Evolutionary conservation across 2,888 invertebrate species (phyloP).

Genomic region (Hetaerina titia): DNA sequence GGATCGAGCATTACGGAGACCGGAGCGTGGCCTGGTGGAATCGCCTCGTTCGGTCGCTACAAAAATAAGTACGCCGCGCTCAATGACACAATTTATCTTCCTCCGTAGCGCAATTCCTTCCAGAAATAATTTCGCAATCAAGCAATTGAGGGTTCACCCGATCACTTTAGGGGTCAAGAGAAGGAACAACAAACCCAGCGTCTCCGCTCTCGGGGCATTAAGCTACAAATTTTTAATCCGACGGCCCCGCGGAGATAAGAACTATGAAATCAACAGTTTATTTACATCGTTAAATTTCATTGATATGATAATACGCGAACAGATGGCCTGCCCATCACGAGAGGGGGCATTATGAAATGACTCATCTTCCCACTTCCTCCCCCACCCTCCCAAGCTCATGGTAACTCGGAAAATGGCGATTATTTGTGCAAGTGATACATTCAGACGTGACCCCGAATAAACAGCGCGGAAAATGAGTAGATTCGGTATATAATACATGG

Average conservation of each 20-base stretch:
- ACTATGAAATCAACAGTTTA: neutral
- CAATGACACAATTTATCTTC: constrained; percentile 35
- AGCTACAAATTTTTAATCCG: too few relatives aligned
- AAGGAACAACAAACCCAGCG: neutral
- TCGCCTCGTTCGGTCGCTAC: neutral
- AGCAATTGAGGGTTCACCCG: constrained; percentile 20
- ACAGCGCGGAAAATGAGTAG: neutral
- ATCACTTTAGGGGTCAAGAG: constrained; percentile 20
- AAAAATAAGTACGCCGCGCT: constrained; percentile 16
- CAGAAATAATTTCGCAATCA: constrained; percentile 35
- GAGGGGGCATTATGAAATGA: neutral
- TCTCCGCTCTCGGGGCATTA: too few relatives aligned
- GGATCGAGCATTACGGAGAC: neutral
- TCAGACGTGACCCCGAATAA: constrained; percentile 3
- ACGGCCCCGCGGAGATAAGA: neutral
- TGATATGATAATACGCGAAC: constrained; percentile 26
- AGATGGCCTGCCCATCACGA: constrained; percentile 16
- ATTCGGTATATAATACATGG: neutral
- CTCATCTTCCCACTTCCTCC: neutral
- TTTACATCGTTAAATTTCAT: constrained; percentile 11
- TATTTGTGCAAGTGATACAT: neutral
- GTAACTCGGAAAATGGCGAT: neutral
- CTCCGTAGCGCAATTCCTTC: constrained; percentile 1
- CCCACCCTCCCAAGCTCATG: neutral
- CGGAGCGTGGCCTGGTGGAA: neutral